Conservation (phyloP, 2,888 invertebrate species). For the Mamestra brassicae region DNA sequence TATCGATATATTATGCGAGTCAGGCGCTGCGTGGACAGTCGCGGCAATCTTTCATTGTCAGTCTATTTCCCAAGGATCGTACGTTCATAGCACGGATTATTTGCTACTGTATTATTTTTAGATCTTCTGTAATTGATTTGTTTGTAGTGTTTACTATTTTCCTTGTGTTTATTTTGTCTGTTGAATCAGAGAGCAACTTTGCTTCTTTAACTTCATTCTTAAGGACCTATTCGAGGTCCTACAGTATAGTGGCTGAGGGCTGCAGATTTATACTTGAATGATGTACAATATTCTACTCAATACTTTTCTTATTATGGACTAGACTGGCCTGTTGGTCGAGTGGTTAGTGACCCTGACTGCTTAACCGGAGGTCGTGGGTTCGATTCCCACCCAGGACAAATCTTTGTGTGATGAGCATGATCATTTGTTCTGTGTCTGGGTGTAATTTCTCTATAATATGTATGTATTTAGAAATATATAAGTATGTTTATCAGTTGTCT, state of each 20-base stretch:
- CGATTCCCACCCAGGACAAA: too few species aligned
- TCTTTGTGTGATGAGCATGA: too few species aligned
- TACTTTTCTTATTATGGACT: too few species aligned
- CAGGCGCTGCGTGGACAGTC: constrained; percentile 49
- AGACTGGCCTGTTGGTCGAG: too few species aligned
- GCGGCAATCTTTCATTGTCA: constrained; percentile 67
- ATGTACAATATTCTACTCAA: too few species aligned
- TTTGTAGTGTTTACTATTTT: constrained; percentile 22
- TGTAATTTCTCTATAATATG: too few species aligned
- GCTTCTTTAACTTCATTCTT: not conserved
- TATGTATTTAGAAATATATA: too few species aligned
- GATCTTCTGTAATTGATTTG: constrained; percentile 35
- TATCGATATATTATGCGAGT: constrained; percentile 62
- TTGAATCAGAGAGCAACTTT: not conserved
- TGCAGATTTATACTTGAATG: not conserved
- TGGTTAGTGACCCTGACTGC: too few species aligned
- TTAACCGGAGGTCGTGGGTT: too few species aligned
- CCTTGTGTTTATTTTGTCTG: constrained; percentile 16
- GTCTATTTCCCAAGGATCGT: constrained; percentile 62
- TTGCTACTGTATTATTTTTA: constrained; percentile 64
- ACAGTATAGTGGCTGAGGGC: not conserved
- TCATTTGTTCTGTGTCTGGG: too few species aligned
- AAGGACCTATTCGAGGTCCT: not conserved
- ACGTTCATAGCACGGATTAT: constrained; percentile 51
- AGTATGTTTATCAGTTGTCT: too few species aligned